phyloP scores from a whole-genome alignment of 2,888 invertebrate genomes.

The Spodoptera littoralis region DNA sequence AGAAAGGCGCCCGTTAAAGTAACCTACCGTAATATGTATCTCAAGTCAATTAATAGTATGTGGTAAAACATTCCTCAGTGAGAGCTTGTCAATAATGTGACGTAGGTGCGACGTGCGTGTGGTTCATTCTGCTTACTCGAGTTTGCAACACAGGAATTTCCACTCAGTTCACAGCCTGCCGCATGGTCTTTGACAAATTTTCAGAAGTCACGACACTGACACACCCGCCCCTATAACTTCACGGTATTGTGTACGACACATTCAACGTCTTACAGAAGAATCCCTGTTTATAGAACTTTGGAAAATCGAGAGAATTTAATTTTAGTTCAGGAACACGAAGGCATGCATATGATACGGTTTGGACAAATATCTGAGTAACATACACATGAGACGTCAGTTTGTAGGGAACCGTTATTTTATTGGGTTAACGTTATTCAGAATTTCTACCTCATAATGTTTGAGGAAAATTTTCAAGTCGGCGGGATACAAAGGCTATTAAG shows the following conservation, averaged over 20 bases:
- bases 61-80: constrained; percentile 39
- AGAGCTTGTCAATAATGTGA: constrained; percentile 42
- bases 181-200: constrained; percentile 59
- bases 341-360: constrained; percentile 44
- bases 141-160: constrained; percentile 41
- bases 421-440: constrained; percentile 21
- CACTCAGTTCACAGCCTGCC: constrained; percentile 37
- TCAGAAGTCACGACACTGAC: constrained; percentile 52
- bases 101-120: constrained; percentile 28
- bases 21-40: constrained; percentile 10
- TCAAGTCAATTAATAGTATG: constrained; percentile 45
- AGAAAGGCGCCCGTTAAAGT: constrained; percentile 11
- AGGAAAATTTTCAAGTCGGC: background rate
- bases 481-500: constrained; percentile 8
- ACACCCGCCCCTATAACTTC: constrained; percentile 43
- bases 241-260: constrained; percentile 41
- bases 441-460: constrained; percentile 11
- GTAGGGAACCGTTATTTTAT: constrained; percentile 25
- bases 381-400: constrained; percentile 13
- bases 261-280: constrained; percentile 57
- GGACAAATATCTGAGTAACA: constrained; percentile 28
- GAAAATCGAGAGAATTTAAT: constrained; percentile 65
- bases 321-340: constrained; percentile 54
- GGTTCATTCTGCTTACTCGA: constrained; percentile 35
- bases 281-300: constrained; percentile 54